Conservation (phyloP, 2,113 vertebrate genomes). For the Furnarius figulus region DNA sequence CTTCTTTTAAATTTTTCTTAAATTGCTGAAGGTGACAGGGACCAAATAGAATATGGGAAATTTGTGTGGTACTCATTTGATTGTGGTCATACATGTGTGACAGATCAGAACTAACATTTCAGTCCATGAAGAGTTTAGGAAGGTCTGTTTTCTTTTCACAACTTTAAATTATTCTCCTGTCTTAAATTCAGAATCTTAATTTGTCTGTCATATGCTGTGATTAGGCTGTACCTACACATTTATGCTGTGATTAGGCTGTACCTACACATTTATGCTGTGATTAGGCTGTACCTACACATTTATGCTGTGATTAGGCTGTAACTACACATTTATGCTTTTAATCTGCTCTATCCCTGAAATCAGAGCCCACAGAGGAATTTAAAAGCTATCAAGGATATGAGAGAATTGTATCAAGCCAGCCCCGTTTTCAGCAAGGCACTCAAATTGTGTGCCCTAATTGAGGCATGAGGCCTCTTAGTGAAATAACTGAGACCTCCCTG, state of each 20-base stretch:
- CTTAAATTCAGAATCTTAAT: not conserved
- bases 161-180: not conserved
- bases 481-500: not conserved
- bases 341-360: not conserved
- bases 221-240: not conserved
- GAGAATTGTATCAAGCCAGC: not conserved
- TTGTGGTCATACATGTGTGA: not conserved
- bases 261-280: too few species aligned
- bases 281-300: not conserved
- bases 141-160: slow-evolving; percentile 18
- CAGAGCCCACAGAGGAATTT: not conserved
- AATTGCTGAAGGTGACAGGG: not conserved
- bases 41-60: not conserved
- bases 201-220: not conserved
- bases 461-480: not conserved
- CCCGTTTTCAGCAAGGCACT: not conserved
- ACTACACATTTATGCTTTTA: too few species aligned
- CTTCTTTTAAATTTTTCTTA: not conserved
- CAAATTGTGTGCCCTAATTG: not conserved
- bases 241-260: not conserved
- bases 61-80: not conserved
- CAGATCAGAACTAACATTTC: not conserved
- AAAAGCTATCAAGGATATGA: not conserved
- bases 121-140: not conserved
- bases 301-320: not conserved